These are phyloP conservation scores for Oreochromis spilurus DNA, from an alignment of 2,113 vertebrate genomes.

Conservation along the genomic window DNA sequence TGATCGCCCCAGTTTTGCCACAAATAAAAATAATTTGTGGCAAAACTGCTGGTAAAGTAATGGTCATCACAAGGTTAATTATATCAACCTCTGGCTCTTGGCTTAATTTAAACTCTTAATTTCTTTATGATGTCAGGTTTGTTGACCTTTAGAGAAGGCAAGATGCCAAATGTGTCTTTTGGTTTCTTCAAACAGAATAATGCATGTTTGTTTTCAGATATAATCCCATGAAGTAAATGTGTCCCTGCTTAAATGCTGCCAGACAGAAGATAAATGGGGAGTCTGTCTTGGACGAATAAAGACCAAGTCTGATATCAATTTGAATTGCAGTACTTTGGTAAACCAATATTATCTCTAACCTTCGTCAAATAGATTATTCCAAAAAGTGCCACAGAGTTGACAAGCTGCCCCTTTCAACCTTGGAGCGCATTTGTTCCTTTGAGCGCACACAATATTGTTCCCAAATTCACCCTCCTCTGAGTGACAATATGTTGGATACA, in stretches of 20 bases:
- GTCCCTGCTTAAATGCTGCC: neutral
- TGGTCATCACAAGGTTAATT: neutral
- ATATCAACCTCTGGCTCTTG: neutral
- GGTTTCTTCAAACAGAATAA: neutral
- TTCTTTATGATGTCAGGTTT: neutral
- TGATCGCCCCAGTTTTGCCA: no score
- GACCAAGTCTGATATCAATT: neutral
- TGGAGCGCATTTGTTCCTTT: conserved; percentile 24
- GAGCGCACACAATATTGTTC: conserved; percentile 22
- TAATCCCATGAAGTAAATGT: neutral
- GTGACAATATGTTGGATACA: conserved; percentile 36
- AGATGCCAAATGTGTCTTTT: neutral
- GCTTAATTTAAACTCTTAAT: neutral
- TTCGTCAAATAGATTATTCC: neutral
- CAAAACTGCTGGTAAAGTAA: neutral
- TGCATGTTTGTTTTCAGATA: accelerated
- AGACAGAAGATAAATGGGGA: neutral
- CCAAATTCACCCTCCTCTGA: conserved; percentile 6
- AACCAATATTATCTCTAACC: neutral
- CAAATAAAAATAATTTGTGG: neutral
- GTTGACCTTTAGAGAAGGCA: neutral
- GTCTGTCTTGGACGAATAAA: neutral
- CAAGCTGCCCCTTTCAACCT: neutral
- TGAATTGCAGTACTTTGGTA: neutral
- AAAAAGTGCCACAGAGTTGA: neutral